A percentile compares a stretch with the other conserved stretches of the same genome.
Evolutionary conservation across 2,113 vertebrate species (phyloP).

Genomic region (Coturnix japonica): DNA sequence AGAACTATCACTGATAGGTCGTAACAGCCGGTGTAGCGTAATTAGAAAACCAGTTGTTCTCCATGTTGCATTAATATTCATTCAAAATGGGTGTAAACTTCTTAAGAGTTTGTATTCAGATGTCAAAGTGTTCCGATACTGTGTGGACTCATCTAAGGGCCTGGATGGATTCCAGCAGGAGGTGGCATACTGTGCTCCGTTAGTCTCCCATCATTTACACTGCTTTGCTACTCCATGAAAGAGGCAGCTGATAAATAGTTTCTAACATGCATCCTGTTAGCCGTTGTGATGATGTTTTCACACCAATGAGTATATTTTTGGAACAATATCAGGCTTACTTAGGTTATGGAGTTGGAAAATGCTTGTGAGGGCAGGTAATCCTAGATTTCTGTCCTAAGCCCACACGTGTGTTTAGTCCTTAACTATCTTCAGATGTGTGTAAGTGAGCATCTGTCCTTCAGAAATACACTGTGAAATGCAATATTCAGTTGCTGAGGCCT

Average conservation of each 20-base stretch:
- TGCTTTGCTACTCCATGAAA: neutral
- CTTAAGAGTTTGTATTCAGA: neutral
- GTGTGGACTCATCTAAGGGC: neutral
- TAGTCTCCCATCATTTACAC: neutral
- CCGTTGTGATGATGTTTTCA: neutral
- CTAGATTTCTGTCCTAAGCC: neutral
- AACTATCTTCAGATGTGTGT: neutral
- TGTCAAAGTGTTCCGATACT: neutral
- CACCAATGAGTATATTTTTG: neutral
- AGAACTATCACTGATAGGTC: neutral
- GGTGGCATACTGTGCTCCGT: neutral
- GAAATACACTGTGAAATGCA: constrained; percentile 10
- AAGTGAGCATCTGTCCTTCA: constrained; percentile 46
- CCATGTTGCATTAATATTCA: neutral
- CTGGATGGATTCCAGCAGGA: neutral
- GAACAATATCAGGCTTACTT: neutral
- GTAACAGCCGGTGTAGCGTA: neutral
- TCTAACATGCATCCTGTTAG: neutral
- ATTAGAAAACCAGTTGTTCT: neutral
- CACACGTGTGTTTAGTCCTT: neutral
- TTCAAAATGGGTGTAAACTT: neutral
- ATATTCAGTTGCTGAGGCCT: neutral
- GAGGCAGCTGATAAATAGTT: neutral
- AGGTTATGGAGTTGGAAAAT: neutral
- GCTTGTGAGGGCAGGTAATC: neutral